Percentiles rank a stretch among this genome's conserved stretches.
These are phyloP conservation scores for Oophaga pumilio DNA, from an alignment of 2,113 vertebrate species.

Conservation along the genomic window DNA sequence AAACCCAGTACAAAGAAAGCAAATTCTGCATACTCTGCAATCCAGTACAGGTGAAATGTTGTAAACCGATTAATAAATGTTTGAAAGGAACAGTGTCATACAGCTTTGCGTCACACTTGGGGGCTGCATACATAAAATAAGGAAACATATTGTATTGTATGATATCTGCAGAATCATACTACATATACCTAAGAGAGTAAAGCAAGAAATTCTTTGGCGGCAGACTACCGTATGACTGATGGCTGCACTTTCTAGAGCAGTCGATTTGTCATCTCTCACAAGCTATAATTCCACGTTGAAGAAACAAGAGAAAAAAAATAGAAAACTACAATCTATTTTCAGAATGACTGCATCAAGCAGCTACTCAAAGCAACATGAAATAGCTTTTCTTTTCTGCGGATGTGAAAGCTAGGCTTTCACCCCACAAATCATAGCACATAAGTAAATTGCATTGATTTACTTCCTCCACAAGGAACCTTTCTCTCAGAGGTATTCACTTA, in stretches of 20 bases:
- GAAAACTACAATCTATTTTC: slow-evolving; percentile 49
- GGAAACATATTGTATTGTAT: neutral
- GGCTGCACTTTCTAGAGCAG: slow-evolving; percentile 43
- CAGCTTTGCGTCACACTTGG: neutral
- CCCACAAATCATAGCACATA: slow-evolving; percentile 51
- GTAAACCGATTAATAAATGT: slow-evolving; percentile 9
- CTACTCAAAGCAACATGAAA: slow-evolving; percentile 39
- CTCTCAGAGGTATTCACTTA: slow-evolving; percentile 46
- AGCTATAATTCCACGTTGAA: slow-evolving; percentile 48
- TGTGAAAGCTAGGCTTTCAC: slow-evolving; percentile 47
- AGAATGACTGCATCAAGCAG: slow-evolving; percentile 51
- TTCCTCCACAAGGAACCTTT: slow-evolving; percentile 49
- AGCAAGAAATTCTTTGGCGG: neutral
- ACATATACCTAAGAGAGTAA: slow-evolving; percentile 9
- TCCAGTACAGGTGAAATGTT: neutral
- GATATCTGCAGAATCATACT: slow-evolving; percentile 22
- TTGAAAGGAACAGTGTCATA: neutral
- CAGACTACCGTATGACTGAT: slow-evolving; percentile 29
- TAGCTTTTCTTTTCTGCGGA: slow-evolving; percentile 45
- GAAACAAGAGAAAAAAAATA: slow-evolving; percentile 37
- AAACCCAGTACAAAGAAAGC: neutral
- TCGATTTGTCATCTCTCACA: slow-evolving; percentile 50
- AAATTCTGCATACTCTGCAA: neutral
- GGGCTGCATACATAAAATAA: neutral
- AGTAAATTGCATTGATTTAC: slow-evolving; percentile 55